Evolutionary conservation across 1,140 invertebrate species (phyloP), one percentile per base, ranked within the genome.

Genomic region (Solenopsis fugax): DNA sequence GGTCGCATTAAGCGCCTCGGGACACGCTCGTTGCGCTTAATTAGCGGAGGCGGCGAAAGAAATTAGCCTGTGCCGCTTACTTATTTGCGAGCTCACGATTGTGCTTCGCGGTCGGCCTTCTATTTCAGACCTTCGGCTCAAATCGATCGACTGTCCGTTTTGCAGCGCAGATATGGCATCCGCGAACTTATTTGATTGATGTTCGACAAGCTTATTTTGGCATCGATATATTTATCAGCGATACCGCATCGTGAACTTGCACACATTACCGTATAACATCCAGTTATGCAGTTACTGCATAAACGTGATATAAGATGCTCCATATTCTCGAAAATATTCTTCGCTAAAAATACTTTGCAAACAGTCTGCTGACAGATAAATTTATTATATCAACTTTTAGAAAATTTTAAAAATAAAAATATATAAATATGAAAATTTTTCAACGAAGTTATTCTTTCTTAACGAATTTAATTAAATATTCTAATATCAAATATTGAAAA

Each of bases 111-210:
- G 10, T 60, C 54, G 18, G 13, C n/a, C 60, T 56, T 34, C 64
- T 82, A 72, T 82, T 82, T 62, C 80, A 12, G 69, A 62, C n/a
- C 24, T 50, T 50, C 45, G 41, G 54, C 34, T 71, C 7, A 34
- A n/a, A 73, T 84, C 80, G 54, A 84, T 84, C 80, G 54, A 13
- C 41, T 24, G 52, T 84, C 69, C 54, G 72, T 82, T 82, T 34
- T 58, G 67, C 52, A 13, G 67, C 80, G 34, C 24, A 41, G 80
- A 73, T 60, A 73, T 73, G 52, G 54, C 54, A 82, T 75, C 69
- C 18, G 29, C 41, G 54, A 82, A 75, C 54, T 84, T 75, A 75
- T 84, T 84, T 84, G 80, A 84, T 84, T 84, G 80, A 84, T 84
- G 65, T 48, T 60, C 80, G 54, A 60, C 4, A 13, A 84, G 69